Evolutionary conservation across 2,113 vertebrate species (phyloP).

Genomic region (Austrofundulus limnaeus): DNA sequence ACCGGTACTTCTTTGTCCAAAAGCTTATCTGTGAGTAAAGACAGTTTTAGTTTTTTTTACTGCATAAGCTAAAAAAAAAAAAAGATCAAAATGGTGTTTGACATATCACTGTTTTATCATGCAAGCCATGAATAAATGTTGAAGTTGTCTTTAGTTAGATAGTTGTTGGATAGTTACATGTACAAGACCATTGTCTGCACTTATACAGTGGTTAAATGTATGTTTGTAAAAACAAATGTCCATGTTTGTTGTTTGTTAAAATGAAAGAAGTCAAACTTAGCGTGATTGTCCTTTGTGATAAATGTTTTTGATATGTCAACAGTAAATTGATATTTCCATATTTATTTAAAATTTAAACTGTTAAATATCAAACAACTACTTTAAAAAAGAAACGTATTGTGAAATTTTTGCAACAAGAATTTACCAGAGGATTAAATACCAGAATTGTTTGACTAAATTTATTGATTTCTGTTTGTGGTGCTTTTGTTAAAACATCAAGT

Average conservation of each 20-base stretch:
- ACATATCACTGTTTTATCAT: conserved; percentile 39
- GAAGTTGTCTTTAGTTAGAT: conserved; percentile 36
- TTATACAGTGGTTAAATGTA: conserved; percentile 47
- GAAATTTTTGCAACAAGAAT: conserved; percentile 11
- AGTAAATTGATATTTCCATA: conserved; percentile 33
- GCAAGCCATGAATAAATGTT: conserved; percentile 45
- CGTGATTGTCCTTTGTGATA: conserved; percentile 59
- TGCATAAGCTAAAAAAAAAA: conserved; percentile 78
- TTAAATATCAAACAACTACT: conserved; percentile 44
- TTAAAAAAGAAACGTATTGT: conserved; percentile 35
- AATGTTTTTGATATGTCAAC: conserved; percentile 46
- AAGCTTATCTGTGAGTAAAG: conserved; percentile 83
- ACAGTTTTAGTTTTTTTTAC: conserved; percentile 81
- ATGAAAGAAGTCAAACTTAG: conserved; percentile 44
- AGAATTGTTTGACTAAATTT: conserved; percentile 20
- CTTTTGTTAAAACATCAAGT: conserved; percentile 22
- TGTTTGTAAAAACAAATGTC: conserved; percentile 47
- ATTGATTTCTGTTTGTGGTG: conserved; percentile 34
- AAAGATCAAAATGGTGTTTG: conserved; percentile 77
- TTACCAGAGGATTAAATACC: neutral
- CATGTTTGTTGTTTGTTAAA: conserved; percentile 51
- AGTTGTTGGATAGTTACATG: conserved; percentile 44
- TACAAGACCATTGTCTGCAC: conserved; percentile 27
- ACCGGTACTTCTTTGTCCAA: conserved; percentile 86
- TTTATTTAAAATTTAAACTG: conserved; percentile 22